Base-by-base conservation (phyloP, 2,797 vertebrate species). In the Onychomys arenicola region DNA sequence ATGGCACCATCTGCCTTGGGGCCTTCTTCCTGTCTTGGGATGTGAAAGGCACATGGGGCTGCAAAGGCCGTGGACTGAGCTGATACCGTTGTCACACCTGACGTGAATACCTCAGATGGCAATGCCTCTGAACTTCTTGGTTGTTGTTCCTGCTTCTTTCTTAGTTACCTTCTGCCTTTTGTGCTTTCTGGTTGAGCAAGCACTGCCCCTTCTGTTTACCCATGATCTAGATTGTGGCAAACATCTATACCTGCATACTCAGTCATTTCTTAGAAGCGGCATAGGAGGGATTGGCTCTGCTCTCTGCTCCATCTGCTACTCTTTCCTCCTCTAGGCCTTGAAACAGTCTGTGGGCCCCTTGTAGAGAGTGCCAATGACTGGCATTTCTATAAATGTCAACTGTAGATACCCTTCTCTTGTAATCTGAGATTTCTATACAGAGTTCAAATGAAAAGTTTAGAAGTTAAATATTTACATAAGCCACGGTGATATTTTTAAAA, bases 401-500 rank as follows among this genome's bases (percentile, higher is more conserved):
- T 32, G 49, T 84, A 84, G 76, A 83, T 37, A 52, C 3, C n/a
- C 61, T 93, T 94, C 78, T 95, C 34, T 94, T 85, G 40, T 49
- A 81, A 90, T 37, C n/a, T 88, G 92, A 84, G 52, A 37, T 93
- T 97, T 93, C 90, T 95, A 81, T 77, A 84, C 4, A 27, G 75
- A 81, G 67, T 97, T 94, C 80, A 91, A 94, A 96, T 82, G 52
- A 89, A 95, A 91, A 94, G 55, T 95, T 96, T 93, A 92, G 81
- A 96, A 96, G 81, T 91, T 94, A 94, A 96, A 88, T 93, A 77
- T 94, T 96, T 96, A 81, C 27, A 32, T 91, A 90, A 93, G 57
- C 40, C 63, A 29, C 1, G 27, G 14, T 90, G 84, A 85, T n/a
- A 91, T 85, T 95, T 96, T 96, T 97, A 57, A 97, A 46, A 73